These are phyloP conservation scores for Gnathonemus echidnorhynchus DNA, from an alignment of 2,113 vertebrate species.

Conservation along the genomic window DNA sequence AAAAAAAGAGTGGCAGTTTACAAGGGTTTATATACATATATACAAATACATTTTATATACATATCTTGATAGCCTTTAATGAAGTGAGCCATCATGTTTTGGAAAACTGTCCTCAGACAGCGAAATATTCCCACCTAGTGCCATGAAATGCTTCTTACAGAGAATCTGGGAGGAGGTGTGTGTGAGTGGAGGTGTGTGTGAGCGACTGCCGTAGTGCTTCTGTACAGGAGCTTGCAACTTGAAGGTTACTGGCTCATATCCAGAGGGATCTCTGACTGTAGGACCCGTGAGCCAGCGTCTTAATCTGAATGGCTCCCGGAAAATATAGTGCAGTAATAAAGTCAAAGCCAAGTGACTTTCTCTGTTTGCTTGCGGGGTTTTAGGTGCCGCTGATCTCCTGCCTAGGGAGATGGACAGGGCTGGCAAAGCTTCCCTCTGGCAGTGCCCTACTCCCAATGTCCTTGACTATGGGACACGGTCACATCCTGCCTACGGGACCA, in stretches of 20 bases:
- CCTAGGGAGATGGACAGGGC: not conserved
- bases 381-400: not conserved
- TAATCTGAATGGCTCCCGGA: not conserved
- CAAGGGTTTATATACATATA: not conserved
- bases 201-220: not conserved
- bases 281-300: not conserved
- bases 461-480: slow-evolving; percentile 28
- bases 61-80: not conserved
- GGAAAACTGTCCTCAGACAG: not conserved
- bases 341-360: not conserved
- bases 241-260: not conserved
- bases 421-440: not conserved
- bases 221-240: not conserved
- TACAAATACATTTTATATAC: not conserved
- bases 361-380: not conserved
- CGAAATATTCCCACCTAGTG: not conserved
- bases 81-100: not conserved
- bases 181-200: not conserved
- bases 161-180: not conserved
- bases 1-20: not conserved
- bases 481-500: slow-evolving; percentile 15
- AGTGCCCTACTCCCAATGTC: slow-evolving; percentile 7
- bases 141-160: not conserved
- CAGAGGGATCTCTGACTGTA: not conserved
- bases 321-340: not conserved